These are phyloP conservation scores for Nylanderia fulva DNA, from an alignment of 1,140 invertebrate species.

Conservation along the genomic window DNA sequence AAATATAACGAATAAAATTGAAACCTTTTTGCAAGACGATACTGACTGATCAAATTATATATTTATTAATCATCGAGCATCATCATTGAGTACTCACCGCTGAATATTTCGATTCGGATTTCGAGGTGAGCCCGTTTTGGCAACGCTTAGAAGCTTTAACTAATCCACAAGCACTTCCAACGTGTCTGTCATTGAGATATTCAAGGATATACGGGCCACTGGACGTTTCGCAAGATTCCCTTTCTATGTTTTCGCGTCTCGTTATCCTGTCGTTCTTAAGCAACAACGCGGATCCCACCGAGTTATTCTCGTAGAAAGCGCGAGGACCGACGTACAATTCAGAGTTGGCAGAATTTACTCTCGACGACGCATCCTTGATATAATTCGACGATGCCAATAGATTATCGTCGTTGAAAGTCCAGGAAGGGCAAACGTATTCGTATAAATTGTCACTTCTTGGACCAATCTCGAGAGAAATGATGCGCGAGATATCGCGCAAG, in stretches of 20 bases:
- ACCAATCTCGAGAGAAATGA: slow-evolving; percentile 80
- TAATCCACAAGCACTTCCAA: background rate
- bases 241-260: background rate
- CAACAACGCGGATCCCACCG: slow-evolving; percentile 29
- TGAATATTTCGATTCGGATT: slow-evolving; percentile 58
- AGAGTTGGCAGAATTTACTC: slow-evolving; percentile 76
- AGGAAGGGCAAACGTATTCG: slow-evolving; percentile 80
- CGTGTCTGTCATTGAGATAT: background rate
- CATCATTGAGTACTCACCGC: slow-evolving; percentile 54
- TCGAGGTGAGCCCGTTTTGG: slow-evolving; percentile 20
- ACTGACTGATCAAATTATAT: background rate
- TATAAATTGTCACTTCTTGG: slow-evolving; percentile 78
- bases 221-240: slow-evolving; percentile 4
- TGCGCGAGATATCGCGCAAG: slow-evolving; percentile 82
- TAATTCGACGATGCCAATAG: slow-evolving; percentile 5
- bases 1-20: background rate
- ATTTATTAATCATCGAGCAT: background rate
- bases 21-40: background rate
- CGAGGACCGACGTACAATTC: slow-evolving; percentile 72
- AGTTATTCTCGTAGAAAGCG: slow-evolving; percentile 62
- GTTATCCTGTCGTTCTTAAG: background rate
- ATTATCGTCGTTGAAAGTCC: slow-evolving; percentile 43
- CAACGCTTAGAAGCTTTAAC: slow-evolving; percentile 21
- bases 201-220: background rate
- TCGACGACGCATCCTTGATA: slow-evolving; percentile 38